Evolutionary conservation across 2,113 vertebrate genomes (phyloP).

Genomic region (Trematocara marginatum): DNA sequence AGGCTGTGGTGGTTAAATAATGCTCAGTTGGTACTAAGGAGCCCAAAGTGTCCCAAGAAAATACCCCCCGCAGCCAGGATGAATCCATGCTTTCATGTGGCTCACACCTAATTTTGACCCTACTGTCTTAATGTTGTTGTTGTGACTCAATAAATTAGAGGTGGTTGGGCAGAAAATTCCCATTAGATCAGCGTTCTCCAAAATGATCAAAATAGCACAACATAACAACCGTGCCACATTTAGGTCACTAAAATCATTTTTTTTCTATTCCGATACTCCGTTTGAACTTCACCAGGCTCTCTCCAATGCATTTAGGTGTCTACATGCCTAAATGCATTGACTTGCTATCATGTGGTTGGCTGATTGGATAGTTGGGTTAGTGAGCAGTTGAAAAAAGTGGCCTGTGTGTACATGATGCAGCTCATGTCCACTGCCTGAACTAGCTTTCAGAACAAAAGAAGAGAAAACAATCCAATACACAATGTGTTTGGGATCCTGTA

Average conservation of each 20-base stretch:
- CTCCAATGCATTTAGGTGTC: background rate
- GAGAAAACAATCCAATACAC: background rate
- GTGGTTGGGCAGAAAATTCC: background rate
- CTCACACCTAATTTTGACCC: background rate
- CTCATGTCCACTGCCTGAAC: background rate
- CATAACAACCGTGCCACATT: background rate
- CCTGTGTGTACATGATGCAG: background rate
- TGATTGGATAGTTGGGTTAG: background rate
- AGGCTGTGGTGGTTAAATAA: background rate
- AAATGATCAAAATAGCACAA: background rate
- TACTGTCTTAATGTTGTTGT: background rate
- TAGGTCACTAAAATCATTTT: background rate
- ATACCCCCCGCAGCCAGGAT: background rate
- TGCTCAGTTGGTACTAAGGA: background rate
- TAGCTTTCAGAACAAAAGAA: background rate
- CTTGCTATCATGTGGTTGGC: background rate
- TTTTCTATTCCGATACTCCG: background rate
- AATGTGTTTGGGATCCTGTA: background rate
- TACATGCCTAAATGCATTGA: background rate
- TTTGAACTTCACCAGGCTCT: background rate
- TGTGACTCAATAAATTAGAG: background rate
- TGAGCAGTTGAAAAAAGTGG: background rate
- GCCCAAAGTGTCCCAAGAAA: background rate
- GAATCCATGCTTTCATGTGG: background rate
- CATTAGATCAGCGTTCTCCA: background rate